Conservation (phyloP, 2,888 invertebrate species). For the Melieria crassipennis region DNA sequence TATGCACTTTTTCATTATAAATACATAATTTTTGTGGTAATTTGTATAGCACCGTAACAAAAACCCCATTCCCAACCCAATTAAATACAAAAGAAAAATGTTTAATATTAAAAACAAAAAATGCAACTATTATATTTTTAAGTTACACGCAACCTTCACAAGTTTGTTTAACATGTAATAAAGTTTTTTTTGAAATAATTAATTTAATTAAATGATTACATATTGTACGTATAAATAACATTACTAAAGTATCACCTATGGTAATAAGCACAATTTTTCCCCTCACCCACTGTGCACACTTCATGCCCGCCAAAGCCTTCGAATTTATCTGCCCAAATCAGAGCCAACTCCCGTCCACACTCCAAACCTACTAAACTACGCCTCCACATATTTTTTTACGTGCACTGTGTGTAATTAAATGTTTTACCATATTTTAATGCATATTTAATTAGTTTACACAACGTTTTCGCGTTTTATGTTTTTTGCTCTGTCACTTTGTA, state of each 20-base stretch:
- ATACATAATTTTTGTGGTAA: constrained; percentile 55
- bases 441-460: neutral
- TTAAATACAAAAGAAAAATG: constrained; percentile 3
- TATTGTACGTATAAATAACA: neutral
- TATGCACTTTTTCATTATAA: constrained; percentile 40
- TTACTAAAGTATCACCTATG: neutral
- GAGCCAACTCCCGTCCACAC: too few relatives aligned
- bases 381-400: too few relatives aligned
- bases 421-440: neutral
- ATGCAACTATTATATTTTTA: constrained; percentile 1
- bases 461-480: neutral
- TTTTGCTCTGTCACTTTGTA: neutral
- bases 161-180: neutral
- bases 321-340: too few relatives aligned
- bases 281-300: too few relatives aligned
- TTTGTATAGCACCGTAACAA: constrained; percentile 57
- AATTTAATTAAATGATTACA: neutral
- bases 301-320: too few relatives aligned
- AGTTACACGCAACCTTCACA: constrained; percentile 10
- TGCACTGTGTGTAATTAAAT: neutral
- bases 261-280: too few relatives aligned
- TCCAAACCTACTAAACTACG: too few relatives aligned
- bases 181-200: neutral
- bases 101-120: constrained; percentile 4
- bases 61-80: constrained; percentile 18